A percentile compares a stretch with the other conserved stretches of the same genome.
phyloP scores from a whole-genome alignment of 2,797 vertebrate genomes.

The Tachyglossus aculeatus region DNA sequence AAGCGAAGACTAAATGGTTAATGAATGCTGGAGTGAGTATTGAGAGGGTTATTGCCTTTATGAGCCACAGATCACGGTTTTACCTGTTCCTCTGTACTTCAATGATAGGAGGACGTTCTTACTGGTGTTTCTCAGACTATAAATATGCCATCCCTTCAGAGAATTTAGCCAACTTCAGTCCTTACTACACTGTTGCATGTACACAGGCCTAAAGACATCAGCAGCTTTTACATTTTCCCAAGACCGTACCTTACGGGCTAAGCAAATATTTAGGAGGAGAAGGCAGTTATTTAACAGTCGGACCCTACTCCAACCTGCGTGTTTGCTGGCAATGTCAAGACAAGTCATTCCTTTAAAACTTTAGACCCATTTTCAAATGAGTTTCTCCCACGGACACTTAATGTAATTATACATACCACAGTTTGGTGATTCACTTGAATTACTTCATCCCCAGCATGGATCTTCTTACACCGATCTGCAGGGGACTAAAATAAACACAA shows the following conservation, averaged over 20 bases:
- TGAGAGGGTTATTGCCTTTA: conserved; percentile 7
- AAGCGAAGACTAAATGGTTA: too few relatives aligned
- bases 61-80: conserved; percentile 1
- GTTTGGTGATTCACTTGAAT: conserved; percentile 99
- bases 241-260: conserved; percentile 3
- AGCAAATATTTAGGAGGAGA: conserved; percentile 26
- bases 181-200: conserved; percentile 5
- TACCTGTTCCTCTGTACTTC: neutral
- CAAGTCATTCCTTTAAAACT: conserved; percentile 40
- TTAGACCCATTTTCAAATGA: conserved; percentile 35
- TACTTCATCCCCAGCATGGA: conserved; percentile 98
- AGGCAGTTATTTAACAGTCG: neutral
- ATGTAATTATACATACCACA: conserved; percentile 88
- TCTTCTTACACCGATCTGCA: conserved; percentile 98
- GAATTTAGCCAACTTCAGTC: neutral
- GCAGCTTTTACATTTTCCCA: neutral
- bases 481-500: conserved; percentile 88
- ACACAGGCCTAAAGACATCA: conserved; percentile 6
- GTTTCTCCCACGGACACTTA: conserved; percentile 73
- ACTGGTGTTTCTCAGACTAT: conserved; percentile 6
- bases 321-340: conserved; percentile 49
- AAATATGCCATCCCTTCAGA: neutral
- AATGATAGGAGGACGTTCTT: too few relatives aligned
- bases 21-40: conserved; percentile 18
- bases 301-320: conserved; percentile 12